Percentiles rank a stretch among this genome's conserved stretches.
These are phyloP conservation scores for Eurypyga helias DNA, from an alignment of 2,113 vertebrate genomes.

Conservation along the genomic window DNA sequence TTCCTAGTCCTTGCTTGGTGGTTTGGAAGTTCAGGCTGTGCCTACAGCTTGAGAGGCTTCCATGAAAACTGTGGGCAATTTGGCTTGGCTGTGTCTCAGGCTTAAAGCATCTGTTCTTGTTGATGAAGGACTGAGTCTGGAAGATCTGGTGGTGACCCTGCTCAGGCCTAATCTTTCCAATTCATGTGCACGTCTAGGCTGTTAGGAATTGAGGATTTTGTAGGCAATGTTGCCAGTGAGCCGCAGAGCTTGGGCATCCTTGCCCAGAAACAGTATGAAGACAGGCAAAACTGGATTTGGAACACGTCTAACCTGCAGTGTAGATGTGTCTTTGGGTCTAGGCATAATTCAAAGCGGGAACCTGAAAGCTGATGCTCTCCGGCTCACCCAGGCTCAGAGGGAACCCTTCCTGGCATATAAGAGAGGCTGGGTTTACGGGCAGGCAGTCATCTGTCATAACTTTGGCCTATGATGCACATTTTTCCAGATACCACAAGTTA, in stretches of 20 bases:
- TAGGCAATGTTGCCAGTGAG: not conserved
- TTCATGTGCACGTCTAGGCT: not conserved
- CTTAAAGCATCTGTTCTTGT: not conserved
- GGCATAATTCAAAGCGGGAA: not conserved
- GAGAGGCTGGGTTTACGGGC: not conserved
- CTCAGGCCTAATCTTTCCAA: not conserved
- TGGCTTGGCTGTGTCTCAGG: not conserved
- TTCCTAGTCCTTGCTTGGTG: not conserved
- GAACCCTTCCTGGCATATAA: not conserved
- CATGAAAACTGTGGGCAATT: not conserved
- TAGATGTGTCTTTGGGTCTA: not conserved
- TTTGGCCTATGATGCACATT: constrained; percentile 13
- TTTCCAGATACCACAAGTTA: constrained; percentile 42
- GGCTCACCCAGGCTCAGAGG: not conserved
- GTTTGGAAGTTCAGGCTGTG: not conserved
- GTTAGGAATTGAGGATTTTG: not conserved
- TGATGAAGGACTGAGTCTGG: not conserved
- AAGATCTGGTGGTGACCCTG: not conserved
- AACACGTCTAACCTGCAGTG: not conserved
- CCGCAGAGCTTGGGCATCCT: not conserved
- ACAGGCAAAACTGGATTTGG: not conserved
- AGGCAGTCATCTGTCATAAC: not conserved
- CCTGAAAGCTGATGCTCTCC: constrained; percentile 4
- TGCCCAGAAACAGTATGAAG: not conserved
- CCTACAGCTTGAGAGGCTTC: not conserved